Evolutionary conservation across 53 echinoderm and acorn worm genomes (phyloP).

Genomic region (Crossaster papposus): DNA sequence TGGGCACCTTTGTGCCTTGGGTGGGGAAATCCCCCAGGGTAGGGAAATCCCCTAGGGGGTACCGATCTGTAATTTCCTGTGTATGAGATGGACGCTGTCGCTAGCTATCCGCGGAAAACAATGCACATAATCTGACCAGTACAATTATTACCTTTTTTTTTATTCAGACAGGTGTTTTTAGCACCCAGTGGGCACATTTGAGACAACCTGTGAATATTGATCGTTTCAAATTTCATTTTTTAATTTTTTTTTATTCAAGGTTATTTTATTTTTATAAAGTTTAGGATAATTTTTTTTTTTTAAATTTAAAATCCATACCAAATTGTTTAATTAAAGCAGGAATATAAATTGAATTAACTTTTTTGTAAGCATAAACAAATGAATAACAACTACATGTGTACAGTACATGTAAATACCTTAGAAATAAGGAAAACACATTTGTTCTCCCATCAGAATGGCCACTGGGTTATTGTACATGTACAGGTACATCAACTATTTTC

Average conservation of each 20-base stretch:
- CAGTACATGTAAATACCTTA: too few species aligned
- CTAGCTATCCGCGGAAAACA: neutral
- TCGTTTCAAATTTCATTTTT: neutral
- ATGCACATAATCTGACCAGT: neutral
- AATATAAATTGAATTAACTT: too few species aligned
- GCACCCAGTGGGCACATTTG: neutral
- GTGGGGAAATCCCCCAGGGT: neutral
- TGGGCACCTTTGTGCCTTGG: neutral
- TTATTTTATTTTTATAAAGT: neutral
- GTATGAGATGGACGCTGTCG: neutral
- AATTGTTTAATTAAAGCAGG: too few species aligned
- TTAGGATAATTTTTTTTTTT: too few species aligned
- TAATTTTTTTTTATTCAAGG: neutral
- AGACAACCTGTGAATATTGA: neutral
- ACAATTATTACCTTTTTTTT: neutral
- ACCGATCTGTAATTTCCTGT: slow-evolving; percentile 10
- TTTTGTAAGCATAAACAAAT: too few species aligned
- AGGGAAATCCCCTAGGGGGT: neutral
- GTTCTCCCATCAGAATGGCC: too few species aligned
- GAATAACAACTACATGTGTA: too few species aligned
- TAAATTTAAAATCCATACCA: too few species aligned
- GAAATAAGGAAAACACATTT: too few species aligned
- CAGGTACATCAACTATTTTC: too few species aligned
- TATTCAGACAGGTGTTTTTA: neutral
- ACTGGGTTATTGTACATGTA: too few species aligned